Evolutionary conservation across 2,797 vertebrate genomes (phyloP).

Genomic region (Phoeniculus purpureus): DNA sequence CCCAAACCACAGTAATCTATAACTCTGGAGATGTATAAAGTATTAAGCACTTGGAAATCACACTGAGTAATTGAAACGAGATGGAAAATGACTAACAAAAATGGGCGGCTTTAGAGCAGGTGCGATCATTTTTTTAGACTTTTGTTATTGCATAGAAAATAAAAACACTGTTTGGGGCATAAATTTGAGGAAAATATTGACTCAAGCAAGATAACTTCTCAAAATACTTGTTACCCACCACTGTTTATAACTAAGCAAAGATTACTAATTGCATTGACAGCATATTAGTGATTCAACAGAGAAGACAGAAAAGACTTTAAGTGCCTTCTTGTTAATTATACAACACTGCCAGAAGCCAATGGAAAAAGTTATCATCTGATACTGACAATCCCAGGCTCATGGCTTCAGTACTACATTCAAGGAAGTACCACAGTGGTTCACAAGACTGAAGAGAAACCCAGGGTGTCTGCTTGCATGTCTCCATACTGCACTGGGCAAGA

Average conservation of each 20-base stretch:
- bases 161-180: conserved; percentile 26
- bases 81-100: conserved; percentile 47
- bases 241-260: conserved; percentile 9
- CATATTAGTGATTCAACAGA: background rate
- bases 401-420: background rate
- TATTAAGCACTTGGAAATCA: background rate
- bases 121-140: background rate
- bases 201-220: conserved; percentile 15
- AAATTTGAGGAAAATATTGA: conserved; percentile 65
- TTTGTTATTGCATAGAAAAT: conserved; percentile 52
- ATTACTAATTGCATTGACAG: conserved; percentile 6
- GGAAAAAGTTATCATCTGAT: conserved; percentile 41
- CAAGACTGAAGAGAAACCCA: background rate
- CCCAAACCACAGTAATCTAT: background rate
- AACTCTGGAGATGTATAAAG: background rate
- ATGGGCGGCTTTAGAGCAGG: conserved; percentile 63
- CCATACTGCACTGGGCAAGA: background rate
- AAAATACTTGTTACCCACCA: conserved; percentile 37
- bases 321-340: conserved; percentile 50
- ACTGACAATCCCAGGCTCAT: background rate
- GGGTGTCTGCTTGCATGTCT: background rate
- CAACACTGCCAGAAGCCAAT: conserved; percentile 21
- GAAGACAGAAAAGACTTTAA: background rate
- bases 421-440: background rate
- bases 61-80: conserved; percentile 14